phyloP scores from a whole-genome alignment of 2,797 vertebrate genomes.

The Ataeniobius toweri region DNA sequence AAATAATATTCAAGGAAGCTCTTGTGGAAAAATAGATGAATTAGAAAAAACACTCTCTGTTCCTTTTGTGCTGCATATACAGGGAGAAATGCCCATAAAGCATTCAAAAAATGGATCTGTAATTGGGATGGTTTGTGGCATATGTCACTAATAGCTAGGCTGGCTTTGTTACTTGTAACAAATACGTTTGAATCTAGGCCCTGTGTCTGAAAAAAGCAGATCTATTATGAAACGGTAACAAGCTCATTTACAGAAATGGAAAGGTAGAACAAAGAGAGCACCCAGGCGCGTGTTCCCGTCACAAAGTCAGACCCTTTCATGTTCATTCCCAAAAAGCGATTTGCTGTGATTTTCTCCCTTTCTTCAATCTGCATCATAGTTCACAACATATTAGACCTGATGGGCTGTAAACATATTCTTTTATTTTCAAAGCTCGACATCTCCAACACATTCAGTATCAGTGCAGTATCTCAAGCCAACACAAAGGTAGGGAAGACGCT shows the following conservation, averaged over 20 bases:
- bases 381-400: constrained; percentile 68
- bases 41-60: constrained; percentile 59
- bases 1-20: constrained; percentile 40
- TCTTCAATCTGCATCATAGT: constrained; percentile 65
- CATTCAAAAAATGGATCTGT: constrained; percentile 57
- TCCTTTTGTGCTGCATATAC: constrained; percentile 38
- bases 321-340: constrained; percentile 69
- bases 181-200: constrained; percentile 52
- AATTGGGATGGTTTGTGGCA: constrained; percentile 56
- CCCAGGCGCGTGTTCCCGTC: constrained; percentile 47
- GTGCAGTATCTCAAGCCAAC: constrained; percentile 38
- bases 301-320: constrained; percentile 68
- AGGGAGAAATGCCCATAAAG: constrained; percentile 34
- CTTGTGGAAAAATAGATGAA: constrained; percentile 3
- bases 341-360: constrained; percentile 70
- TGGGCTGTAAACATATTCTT: constrained; percentile 66
- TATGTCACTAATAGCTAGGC: constrained; percentile 56
- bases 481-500: constrained; percentile 32
- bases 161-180: constrained; percentile 55
- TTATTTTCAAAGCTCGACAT: constrained; percentile 49
- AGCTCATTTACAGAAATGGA: constrained; percentile 69
- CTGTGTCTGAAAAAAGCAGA: constrained; percentile 54
- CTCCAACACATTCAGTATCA: constrained; percentile 43
- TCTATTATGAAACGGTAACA: constrained; percentile 76
- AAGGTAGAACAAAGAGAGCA: constrained; percentile 70